Conservation (phyloP, 2,113 vertebrate species). For the Thamnophis sirtalis region DNA sequence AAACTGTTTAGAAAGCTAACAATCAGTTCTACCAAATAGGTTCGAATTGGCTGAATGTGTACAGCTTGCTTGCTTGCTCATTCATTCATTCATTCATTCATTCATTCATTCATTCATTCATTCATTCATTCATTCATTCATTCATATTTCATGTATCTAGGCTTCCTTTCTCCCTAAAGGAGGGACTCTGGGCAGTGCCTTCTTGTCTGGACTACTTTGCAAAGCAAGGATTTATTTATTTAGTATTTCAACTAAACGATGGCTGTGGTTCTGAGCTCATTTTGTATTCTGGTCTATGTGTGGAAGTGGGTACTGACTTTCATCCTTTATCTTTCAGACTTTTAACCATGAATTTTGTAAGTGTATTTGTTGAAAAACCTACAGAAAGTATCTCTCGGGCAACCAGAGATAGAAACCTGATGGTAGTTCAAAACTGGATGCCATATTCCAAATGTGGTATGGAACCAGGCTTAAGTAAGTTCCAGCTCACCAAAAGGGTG, state of each 20-base stretch:
- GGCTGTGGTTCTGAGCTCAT: neutral
- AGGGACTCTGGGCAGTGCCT: neutral
- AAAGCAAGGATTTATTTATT: neutral
- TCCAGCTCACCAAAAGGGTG: neutral
- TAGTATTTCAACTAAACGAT: neutral
- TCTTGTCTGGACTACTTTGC: neutral
- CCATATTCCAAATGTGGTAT: neutral
- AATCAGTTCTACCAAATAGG: no score
- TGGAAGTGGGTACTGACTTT: no score
- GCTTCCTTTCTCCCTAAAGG: neutral
- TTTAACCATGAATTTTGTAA: no score
- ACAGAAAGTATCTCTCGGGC: no score
- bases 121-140: no score
- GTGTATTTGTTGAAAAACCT: no score
- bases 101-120: no score
- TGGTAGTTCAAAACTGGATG: neutral
- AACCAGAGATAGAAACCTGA: no score
- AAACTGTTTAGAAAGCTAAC: no score
- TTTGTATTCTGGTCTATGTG: neutral
- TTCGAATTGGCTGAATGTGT: no score
- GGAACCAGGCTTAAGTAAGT: neutral
- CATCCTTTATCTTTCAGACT: no score
- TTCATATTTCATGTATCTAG: neutral
- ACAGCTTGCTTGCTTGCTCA: neutral
- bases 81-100: no score